Percentiles rank a stretch among this genome's conserved stretches.
Conservation (phyloP, 1,140 invertebrate species). For the Sycophaga agraensis region DNA sequence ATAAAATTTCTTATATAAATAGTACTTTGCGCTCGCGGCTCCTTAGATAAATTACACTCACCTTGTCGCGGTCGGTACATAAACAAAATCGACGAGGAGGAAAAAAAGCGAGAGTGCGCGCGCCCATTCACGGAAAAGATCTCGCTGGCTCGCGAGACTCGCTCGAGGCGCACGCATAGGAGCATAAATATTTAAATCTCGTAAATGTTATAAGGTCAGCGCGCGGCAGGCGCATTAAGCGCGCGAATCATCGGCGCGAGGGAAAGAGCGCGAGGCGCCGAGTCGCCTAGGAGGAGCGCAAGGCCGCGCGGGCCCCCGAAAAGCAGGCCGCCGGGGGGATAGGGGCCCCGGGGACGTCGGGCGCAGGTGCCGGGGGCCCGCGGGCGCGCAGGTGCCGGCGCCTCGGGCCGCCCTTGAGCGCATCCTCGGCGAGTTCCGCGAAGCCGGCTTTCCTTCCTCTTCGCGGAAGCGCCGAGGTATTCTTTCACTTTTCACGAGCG, state of each 20-base stretch:
- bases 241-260: background rate
- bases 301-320: background rate
- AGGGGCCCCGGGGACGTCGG: too few species aligned
- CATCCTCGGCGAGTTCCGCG: background rate
- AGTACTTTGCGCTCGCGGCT: background rate
- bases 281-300: background rate
- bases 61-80: too few species aligned
- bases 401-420: conserved; percentile 21
- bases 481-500: background rate
- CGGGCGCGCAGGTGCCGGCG: conserved; percentile 20
- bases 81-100: background rate
- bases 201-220: conserved; percentile 26
- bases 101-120: background rate
- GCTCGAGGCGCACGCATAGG: too few species aligned
- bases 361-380: background rate
- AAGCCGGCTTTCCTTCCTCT: background rate
- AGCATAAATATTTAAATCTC: conserved; percentile 22
- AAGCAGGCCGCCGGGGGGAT: too few species aligned
- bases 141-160: too few species aligned
- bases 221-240: conserved; percentile 2
- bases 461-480: background rate
- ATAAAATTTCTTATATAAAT: conserved; percentile 19
- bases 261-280: background rate
- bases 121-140: background rate
- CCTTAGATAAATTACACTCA: conserved; percentile 15